phyloP scores from a whole-genome alignment of 2,113 vertebrate genomes.

The Geothlypis trichas region DNA sequence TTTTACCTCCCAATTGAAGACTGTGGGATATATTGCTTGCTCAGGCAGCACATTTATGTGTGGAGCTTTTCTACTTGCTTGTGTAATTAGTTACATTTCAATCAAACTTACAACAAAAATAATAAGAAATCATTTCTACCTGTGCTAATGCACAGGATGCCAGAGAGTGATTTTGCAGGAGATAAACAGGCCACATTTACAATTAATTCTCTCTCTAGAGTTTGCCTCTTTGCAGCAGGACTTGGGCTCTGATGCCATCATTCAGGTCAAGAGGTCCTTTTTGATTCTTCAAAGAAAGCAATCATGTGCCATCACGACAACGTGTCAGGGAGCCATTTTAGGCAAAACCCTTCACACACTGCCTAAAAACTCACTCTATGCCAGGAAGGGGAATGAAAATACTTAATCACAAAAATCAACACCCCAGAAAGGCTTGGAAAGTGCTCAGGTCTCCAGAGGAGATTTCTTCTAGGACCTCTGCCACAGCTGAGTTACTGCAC shows the following conservation, averaged over 20 bases:
- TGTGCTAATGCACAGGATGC: not conserved
- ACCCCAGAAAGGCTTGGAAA: not conserved
- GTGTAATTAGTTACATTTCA: conserved; percentile 62
- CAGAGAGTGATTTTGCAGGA: conserved; percentile 49
- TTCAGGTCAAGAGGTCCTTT: conserved; percentile 5
- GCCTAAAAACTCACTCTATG: not conserved
- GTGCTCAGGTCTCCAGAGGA: not conserved
- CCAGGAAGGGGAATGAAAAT: conserved; percentile 10
- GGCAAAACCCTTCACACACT: not conserved
- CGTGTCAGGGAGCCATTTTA: not conserved
- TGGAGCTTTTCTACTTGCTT: conserved; percentile 2
- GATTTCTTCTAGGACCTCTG: not conserved
- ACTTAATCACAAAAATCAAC: not conserved
- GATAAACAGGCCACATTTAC: conserved; percentile 9
- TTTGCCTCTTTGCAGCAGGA: conserved; percentile 29
- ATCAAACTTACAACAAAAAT: conserved; percentile 68
- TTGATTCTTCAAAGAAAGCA: not conserved
- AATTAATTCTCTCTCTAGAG: not conserved
- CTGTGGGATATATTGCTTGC: conserved; percentile 10
- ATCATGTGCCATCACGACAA: not conserved
- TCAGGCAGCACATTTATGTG: conserved; percentile 3
- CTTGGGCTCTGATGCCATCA: conserved; percentile 18
- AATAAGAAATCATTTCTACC: conserved; percentile 63
- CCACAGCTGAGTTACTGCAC: not conserved
- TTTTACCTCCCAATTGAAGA: conserved; percentile 56